Evolutionary conservation across 1,140 invertebrate genomes (phyloP).

Genomic region (Dendroctonus ponderosae): DNA sequence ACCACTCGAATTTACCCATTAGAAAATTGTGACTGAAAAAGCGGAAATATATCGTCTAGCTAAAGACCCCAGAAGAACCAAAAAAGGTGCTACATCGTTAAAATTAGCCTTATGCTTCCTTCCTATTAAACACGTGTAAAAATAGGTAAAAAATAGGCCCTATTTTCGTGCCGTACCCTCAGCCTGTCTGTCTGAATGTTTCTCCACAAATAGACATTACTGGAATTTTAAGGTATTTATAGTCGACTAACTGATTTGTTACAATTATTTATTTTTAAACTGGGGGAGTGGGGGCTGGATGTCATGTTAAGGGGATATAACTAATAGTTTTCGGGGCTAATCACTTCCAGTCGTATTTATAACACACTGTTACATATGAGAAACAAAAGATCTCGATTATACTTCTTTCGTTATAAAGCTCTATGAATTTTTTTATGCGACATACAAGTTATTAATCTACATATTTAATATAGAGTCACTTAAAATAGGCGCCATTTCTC

Average conservation of each 20-base stretch:
- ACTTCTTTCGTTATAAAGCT: too few species aligned
- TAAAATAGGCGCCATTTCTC: too few species aligned
- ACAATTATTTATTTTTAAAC: slow-evolving; percentile 31
- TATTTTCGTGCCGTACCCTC: slow-evolving; percentile 21
- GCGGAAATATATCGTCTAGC: slow-evolving; percentile 5
- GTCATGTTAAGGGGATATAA: slow-evolving; percentile 18
- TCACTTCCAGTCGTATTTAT: too few species aligned
- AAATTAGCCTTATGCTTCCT: slow-evolving; percentile 26
- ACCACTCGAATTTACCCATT: not conserved
- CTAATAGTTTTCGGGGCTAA: slow-evolving; percentile 19
- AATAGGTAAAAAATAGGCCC: slow-evolving; percentile 27
- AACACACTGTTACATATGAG: too few species aligned
- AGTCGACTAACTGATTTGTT: slow-evolving; percentile 24
- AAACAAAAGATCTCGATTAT: too few species aligned
- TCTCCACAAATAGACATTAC: slow-evolving; percentile 29
- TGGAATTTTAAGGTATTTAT: slow-evolving; percentile 26
- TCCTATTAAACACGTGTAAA: slow-evolving; percentile 27
- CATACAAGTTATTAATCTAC: too few species aligned
- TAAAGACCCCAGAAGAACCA: slow-evolving; percentile 7
- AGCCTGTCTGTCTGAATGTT: slow-evolving; percentile 21
- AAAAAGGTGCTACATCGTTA: slow-evolving; percentile 16
- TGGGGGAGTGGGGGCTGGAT: slow-evolving; percentile 6
- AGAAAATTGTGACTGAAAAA: not conserved
- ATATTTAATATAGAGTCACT: too few species aligned
- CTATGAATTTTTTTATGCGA: too few species aligned